phyloP scores from a whole-genome alignment of 2,888 invertebrate species.

The Eupeodes latifasciatus region DNA sequence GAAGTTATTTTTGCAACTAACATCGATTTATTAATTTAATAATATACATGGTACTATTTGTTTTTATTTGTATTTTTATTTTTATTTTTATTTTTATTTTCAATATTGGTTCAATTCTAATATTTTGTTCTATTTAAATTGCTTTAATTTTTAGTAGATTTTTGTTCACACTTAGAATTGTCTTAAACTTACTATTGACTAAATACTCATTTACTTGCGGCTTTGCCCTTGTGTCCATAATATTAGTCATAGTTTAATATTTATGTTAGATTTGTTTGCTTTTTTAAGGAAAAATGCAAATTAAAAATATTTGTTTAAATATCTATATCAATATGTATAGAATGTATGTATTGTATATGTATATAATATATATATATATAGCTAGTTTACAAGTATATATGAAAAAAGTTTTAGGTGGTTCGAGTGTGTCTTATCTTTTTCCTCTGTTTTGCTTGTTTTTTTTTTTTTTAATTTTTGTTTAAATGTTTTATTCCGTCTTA shows the following conservation, averaged over 20 bases:
- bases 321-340: slow-evolving; percentile 76
- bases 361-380: slow-evolving; percentile 72
- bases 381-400: slow-evolving; percentile 74
- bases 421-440: slow-evolving; percentile 75
- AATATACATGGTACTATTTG: slow-evolving; percentile 49
- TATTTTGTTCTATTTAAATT: slow-evolving; percentile 44
- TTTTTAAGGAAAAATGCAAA: slow-evolving; percentile 70
- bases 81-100: slow-evolving; percentile 42
- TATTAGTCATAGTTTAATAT: slow-evolving; percentile 59
- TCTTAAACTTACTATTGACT: slow-evolving; percentile 55
- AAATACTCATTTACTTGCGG: slow-evolving; percentile 55
- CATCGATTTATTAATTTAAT: slow-evolving; percentile 56
- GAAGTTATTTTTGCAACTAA: slow-evolving; percentile 55
- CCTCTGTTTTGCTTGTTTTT: slow-evolving; percentile 60
- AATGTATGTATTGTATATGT: slow-evolving; percentile 70
- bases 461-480: too few species aligned
- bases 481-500: slow-evolving; percentile 39
- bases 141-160: slow-evolving; percentile 45
- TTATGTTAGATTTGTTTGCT: slow-evolving; percentile 65
- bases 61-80: slow-evolving; percentile 14
- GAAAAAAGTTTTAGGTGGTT: slow-evolving; percentile 75
- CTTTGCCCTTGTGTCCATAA: slow-evolving; percentile 66
- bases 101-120: slow-evolving; percentile 74
- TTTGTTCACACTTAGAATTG: slow-evolving; percentile 65
- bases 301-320: slow-evolving; percentile 66